A percentile compares a stretch with the other conserved stretches of the same genome.
phyloP scores from a whole-genome alignment of 1,140 invertebrate genomes.

The Archegozetes longisetosus region DNA sequence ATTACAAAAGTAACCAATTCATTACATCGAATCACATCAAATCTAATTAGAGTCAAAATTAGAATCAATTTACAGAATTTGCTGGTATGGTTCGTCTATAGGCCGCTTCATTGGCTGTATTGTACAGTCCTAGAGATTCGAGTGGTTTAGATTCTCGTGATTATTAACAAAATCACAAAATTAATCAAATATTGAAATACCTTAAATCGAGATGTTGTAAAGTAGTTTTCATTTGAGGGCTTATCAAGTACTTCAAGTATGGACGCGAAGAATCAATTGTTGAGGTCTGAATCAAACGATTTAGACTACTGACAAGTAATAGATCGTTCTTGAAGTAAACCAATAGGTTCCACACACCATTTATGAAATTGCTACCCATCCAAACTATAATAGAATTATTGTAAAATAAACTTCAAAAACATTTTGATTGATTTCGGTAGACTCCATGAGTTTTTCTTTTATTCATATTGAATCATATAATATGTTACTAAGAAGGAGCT shows the following conservation, averaged over 20 bases:
- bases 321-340: conserved; percentile 29
- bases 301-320: conserved; percentile 40
- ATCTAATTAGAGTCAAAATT: background rate
- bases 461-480: too few species aligned
- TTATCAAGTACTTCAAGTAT: background rate
- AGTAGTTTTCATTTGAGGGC: background rate
- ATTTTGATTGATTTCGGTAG: too few species aligned
- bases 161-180: conserved; percentile 25
- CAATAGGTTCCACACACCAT: conserved; percentile 27
- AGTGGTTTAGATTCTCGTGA: conserved; percentile 54
- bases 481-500: too few species aligned
- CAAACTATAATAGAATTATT: too few species aligned
- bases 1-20: background rate
- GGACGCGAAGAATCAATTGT: conserved; percentile 28
- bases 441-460: too few species aligned
- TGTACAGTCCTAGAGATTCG: conserved; percentile 77
- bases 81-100: conserved; percentile 69
- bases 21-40: background rate
- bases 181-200: background rate
- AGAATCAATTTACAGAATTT: conserved; percentile 25
- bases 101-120: conserved; percentile 68
- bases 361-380: background rate
- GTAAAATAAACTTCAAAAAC: too few species aligned
- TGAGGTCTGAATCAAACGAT: conserved; percentile 53
- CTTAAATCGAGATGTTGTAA: conserved; percentile 17